Base-by-base conservation (phyloP, 1,140 invertebrate genomes). In the Chionoecetes opilio region DNA sequence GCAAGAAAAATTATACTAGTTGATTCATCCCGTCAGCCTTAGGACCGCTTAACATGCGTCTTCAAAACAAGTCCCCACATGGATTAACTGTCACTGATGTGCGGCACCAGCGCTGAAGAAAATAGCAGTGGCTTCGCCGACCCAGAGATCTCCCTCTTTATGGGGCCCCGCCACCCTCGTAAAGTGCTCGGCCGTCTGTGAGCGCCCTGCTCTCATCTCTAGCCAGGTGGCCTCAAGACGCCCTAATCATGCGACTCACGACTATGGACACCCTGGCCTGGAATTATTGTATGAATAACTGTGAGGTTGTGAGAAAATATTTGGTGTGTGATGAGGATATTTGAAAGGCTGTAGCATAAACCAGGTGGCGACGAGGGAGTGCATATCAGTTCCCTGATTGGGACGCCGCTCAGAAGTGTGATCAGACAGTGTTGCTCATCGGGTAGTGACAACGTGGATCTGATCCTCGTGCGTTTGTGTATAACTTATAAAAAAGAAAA, bases 261-360 rank as follows among this genome's bases (percentile, higher is more conserved):
- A 75, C 21, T n/a, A 75, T n/a, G 63, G 53, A 21, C 14, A n/a
- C 21, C 11, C n/a, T 75, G 63, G n/a, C 21, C 63, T 21, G 21
- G 63, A 89, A 89, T 89, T 89, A 37, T 37, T 37, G 87, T 89
- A 89, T 89, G 37, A 26, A 89, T 37, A 37, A 75, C 63, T 75
- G 63, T 75, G 0, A 75, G n/a, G 26, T n/a, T 21, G 63, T 75
- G n/a, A 75, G 63, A 75, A 26, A 75, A 26, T 21, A n/a, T 75
- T 1, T n/a, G 21, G 21, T 75, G n/a, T 75, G 21, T 75, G 63
- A n/a, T n/a, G 46, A 53, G 1, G 53, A 63, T 26, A 21, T 75
- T 75, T 26, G 11, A n/a, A n/a, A n/a, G 26, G 53, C 21, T 75
- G 63, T n/a, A 26, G 63, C 8, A 8, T 26, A 26, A n/a, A 75